Evolutionary conservation across 2,888 invertebrate genomes (phyloP).

Genomic region (Kryphioiulus occultus): DNA sequence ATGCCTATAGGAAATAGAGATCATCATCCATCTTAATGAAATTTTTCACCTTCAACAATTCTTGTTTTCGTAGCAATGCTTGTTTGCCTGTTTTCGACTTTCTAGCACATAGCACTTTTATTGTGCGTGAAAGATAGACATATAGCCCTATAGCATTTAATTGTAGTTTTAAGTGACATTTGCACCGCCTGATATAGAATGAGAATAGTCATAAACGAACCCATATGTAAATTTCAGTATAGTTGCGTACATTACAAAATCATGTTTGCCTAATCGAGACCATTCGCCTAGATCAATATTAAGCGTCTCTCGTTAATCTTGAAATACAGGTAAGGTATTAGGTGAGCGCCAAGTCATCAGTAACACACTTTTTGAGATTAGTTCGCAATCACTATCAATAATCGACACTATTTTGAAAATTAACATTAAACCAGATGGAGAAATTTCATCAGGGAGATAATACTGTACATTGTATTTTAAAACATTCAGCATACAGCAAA

Average conservation of each 20-base stretch:
- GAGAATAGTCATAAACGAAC: background rate
- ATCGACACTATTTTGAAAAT: no score
- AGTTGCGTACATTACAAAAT: background rate
- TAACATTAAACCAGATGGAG: no score
- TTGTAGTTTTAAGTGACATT: background rate
- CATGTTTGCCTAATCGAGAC: background rate
- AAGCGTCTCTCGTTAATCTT: no score
- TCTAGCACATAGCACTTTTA: background rate
- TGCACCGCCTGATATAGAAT: background rate
- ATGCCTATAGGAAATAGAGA: background rate
- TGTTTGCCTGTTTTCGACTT: background rate
- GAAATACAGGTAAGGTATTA: no score
- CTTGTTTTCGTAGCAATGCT: no score
- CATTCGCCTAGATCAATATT: no score
- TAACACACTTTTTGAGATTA: no score
- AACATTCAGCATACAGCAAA: no score
- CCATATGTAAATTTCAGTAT: background rate
- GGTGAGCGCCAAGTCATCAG: no score
- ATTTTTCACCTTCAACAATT: background rate
- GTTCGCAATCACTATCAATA: no score
- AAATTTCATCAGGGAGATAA: no score
- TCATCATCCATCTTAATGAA: background rate
- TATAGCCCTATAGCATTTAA: background rate
- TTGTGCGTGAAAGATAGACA: background rate
- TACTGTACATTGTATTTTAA: no score